Percentiles rank a stretch among this genome's conserved stretches.
Conservation (phyloP, 2,113 vertebrate genomes). For the Bubo blakistoni region DNA sequence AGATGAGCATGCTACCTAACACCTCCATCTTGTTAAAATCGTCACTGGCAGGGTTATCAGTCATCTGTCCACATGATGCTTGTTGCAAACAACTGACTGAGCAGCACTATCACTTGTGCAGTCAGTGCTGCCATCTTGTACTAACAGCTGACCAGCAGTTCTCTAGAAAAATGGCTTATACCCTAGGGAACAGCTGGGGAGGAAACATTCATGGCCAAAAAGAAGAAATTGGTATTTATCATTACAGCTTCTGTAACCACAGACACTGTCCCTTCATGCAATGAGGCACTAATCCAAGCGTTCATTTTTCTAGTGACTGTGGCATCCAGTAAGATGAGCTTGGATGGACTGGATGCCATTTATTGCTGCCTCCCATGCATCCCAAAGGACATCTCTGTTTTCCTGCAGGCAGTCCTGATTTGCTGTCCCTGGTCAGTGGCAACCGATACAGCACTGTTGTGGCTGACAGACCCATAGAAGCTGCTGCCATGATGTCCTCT, state of each 20-base stretch:
- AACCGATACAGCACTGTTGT: rapidly evolving
- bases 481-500: not conserved
- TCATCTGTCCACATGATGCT: not conserved
- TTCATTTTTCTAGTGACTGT: not conserved
- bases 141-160: not conserved
- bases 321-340: not conserved
- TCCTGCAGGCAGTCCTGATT: not conserved
- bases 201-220: not conserved
- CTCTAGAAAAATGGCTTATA: not conserved
- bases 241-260: not conserved
- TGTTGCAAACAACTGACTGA: not conserved
- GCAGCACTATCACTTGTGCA: not conserved
- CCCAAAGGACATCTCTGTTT: not conserved
- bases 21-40: not conserved
- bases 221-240: not conserved
- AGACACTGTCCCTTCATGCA: not conserved
- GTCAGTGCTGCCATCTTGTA: not conserved
- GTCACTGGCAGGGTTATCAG: not conserved
- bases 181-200: not conserved
- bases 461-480: not conserved
- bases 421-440: not conserved
- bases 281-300: not conserved
- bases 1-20: not conserved
- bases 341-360: not conserved
- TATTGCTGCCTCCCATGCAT: not conserved